phyloP scores from a whole-genome alignment of 2,888 invertebrate species.

The Campaea margaritaria region DNA sequence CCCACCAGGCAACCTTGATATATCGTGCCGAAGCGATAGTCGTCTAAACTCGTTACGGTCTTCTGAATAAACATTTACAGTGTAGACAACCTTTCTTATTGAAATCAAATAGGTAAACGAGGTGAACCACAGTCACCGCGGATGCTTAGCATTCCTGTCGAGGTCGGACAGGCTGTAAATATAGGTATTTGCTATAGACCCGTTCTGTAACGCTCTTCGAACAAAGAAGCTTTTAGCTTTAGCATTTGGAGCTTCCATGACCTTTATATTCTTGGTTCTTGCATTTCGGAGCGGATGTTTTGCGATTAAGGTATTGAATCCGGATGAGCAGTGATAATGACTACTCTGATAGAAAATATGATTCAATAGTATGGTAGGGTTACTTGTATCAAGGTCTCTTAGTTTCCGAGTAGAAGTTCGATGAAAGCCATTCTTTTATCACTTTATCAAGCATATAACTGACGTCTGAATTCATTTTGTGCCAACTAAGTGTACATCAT shows the following conservation, averaged over 20 bases:
- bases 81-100: slow-evolving; percentile 65
- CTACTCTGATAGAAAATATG: too few species aligned
- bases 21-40: slow-evolving; percentile 24
- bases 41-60: slow-evolving; percentile 48
- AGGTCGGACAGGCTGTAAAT: slow-evolving; percentile 30
- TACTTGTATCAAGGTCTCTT: too few species aligned
- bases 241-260: neutral
- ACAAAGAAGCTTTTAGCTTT: slow-evolving; percentile 3
- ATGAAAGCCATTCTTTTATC: too few species aligned
- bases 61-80: slow-evolving; percentile 53
- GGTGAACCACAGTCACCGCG: slow-evolving; percentile 62
- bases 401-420: too few species aligned
- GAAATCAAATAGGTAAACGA: slow-evolving; percentile 60
- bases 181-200: slow-evolving; percentile 2
- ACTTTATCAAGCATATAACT: too few species aligned
- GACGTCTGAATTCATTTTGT: too few species aligned
- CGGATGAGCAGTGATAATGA: too few species aligned
- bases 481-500: too few species aligned
- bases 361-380: too few species aligned
- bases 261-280: neutral
- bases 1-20: slow-evolving; percentile 21
- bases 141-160: slow-evolving; percentile 53
- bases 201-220: neutral
- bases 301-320: too few species aligned
- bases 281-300: too few species aligned